Percentiles rank a stretch among this genome's conserved stretches.
These are phyloP conservation scores for Corvus moneduloides DNA, from an alignment of 2,113 vertebrate species.

Conservation along the genomic window DNA sequence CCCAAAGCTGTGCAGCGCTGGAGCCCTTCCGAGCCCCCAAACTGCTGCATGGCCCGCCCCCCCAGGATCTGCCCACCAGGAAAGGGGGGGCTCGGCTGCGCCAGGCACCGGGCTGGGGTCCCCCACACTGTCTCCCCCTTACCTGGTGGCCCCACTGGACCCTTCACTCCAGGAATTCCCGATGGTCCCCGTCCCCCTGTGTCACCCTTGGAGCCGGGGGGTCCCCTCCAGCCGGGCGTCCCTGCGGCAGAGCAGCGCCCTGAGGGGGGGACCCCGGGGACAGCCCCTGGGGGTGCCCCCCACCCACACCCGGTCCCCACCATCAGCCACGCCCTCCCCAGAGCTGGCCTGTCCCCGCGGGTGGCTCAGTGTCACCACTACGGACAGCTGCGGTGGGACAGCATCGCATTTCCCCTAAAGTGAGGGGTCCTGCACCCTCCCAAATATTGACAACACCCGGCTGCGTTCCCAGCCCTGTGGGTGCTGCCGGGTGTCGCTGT, in stretches of 20 bases:
- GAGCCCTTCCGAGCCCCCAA: neutral
- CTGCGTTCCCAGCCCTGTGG: neutral
- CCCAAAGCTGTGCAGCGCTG: neutral
- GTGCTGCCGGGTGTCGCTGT: neutral
- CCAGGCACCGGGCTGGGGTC: neutral
- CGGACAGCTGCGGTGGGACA: neutral
- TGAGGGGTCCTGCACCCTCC: neutral
- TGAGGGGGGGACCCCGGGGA: neutral
- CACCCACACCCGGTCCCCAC: neutral
- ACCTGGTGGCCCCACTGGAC: constrained; percentile 83
- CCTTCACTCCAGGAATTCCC: constrained; percentile 79
- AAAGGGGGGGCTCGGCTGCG: neutral
- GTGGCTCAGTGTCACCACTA: neutral
- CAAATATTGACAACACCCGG: fast-evolving
- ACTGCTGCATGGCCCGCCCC: neutral
- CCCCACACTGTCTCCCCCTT: neutral
- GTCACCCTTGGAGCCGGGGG: constrained; percentile 80
- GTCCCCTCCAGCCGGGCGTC: neutral
- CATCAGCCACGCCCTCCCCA: neutral
- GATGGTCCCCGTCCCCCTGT: constrained; percentile 74
- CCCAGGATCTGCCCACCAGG: neutral
- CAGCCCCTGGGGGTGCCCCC: neutral
- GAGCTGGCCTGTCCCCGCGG: neutral
- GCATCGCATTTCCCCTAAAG: too few species aligned
- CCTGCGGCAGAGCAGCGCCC: neutral